Evolutionary conservation across 2,888 invertebrate genomes (phyloP).

Genomic region (Dolomedes plantarius): DNA sequence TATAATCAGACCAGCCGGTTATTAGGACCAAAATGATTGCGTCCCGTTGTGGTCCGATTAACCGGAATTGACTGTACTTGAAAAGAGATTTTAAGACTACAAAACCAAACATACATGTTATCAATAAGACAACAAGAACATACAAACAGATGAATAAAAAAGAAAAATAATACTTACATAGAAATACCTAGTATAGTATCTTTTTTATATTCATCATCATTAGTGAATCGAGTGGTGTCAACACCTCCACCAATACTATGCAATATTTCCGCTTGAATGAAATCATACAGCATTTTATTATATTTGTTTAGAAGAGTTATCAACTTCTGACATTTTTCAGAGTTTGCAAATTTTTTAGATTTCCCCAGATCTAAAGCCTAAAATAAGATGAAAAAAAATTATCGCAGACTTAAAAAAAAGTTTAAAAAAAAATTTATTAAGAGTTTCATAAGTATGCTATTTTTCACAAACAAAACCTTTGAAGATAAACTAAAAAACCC

Average conservation of each 20-base stretch:
- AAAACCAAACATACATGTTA: too few species aligned
- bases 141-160: too few species aligned
- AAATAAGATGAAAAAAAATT: background rate
- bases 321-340: conserved; percentile 11
- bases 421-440: background rate
- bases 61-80: too few species aligned
- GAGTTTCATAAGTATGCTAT: background rate
- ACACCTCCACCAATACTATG: conserved; percentile 78
- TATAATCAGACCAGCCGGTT: too few species aligned
- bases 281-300: conserved; percentile 77
- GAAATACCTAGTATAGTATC: conserved; percentile 80
- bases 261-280: conserved; percentile 78
- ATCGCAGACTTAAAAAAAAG: background rate
- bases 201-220: conserved; percentile 78
- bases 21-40: too few species aligned
- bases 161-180: conserved; percentile 78
- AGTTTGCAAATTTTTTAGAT: background rate
- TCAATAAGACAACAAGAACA: too few species aligned
- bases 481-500: too few species aligned
- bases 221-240: conserved; percentile 78
- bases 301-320: conserved; percentile 75
- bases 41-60: too few species aligned
- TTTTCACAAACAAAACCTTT: too few species aligned
- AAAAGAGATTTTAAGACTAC: too few species aligned
- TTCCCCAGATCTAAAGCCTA: conserved; percentile 33